These are phyloP conservation scores for Euura saliciscinereae DNA, from an alignment of 1,140 invertebrate genomes.

Conservation along the genomic window DNA sequence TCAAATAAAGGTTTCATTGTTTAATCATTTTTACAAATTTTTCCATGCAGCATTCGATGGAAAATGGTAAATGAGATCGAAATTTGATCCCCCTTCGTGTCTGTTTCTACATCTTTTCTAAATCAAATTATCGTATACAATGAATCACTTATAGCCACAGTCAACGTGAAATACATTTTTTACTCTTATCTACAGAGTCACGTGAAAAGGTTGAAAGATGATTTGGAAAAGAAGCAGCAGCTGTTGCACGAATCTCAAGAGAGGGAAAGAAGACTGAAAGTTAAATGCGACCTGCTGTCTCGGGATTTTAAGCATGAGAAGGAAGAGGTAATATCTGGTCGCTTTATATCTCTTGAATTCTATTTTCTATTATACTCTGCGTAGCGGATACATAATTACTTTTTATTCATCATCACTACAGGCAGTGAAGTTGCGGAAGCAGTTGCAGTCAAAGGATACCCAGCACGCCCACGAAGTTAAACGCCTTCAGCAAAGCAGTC, in stretches of 20 bases:
- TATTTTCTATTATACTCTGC: too few relatives aligned
- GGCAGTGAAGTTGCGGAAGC: conserved; percentile 37
- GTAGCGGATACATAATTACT: neutral
- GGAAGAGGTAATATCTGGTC: conserved; percentile 31
- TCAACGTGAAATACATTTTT: neutral
- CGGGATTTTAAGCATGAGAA: conserved; percentile 34
- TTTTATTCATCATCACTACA: conserved; percentile 2
- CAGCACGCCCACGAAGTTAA: conserved; percentile 39
- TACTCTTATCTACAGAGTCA: conserved; percentile 31
- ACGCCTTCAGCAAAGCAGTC: conserved; percentile 29
- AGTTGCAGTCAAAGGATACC: conserved; percentile 37
- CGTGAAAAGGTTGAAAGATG: conserved; percentile 34
- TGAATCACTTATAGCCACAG: neutral
- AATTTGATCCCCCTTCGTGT: neutral
- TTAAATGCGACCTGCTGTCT: conserved; percentile 24
- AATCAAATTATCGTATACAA: conserved; percentile 6
- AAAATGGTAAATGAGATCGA: conserved; percentile 21
- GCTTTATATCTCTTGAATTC: too few relatives aligned
- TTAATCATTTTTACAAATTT: conserved; percentile 6
- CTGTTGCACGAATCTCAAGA: conserved; percentile 29
- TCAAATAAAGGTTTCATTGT: conserved; percentile 7
- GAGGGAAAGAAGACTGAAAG: conserved; percentile 35
- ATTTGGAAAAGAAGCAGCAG: conserved; percentile 30
- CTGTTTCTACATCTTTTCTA: neutral
- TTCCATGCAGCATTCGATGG: conserved; percentile 24